Evolutionary conservation across 2,113 vertebrate species (phyloP).

Genomic region (Paratilapia polleni): DNA sequence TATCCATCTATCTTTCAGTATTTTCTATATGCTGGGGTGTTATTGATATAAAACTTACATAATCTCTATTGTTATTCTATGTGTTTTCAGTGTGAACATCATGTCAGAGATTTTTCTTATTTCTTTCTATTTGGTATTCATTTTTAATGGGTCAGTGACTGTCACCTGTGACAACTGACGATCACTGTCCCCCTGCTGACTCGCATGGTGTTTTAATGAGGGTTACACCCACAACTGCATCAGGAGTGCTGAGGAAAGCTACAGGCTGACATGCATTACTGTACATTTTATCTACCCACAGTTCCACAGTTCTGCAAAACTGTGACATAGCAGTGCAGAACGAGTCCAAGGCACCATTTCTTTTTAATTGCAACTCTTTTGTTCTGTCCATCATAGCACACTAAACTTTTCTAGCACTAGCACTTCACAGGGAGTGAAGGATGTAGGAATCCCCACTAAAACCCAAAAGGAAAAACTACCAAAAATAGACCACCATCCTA

Average conservation of each 20-base stretch:
- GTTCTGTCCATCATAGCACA: background rate
- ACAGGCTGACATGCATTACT: background rate
- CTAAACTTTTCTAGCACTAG: rapidly evolving
- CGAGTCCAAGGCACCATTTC: background rate
- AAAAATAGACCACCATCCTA: background rate
- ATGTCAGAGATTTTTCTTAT: background rate
- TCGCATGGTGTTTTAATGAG: background rate
- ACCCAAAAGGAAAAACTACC: background rate
- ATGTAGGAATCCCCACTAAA: background rate
- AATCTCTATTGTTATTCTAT: background rate
- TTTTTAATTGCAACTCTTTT: background rate
- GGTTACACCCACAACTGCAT: no score
- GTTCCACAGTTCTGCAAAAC: background rate
- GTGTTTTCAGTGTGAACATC: no score
- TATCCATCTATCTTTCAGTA: no score
- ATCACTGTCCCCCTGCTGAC: background rate
- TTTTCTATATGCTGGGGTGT: background rate
- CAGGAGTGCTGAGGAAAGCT: background rate
- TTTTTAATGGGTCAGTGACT: background rate
- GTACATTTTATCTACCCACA: background rate
- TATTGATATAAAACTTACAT: background rate
- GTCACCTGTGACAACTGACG: background rate
- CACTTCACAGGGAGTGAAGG: no score
- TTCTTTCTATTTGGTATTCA: background rate
- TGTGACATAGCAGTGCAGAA: background rate